A percentile compares a stretch with the other conserved stretches of the same genome.
Conservation (phyloP, 2,888 invertebrate genomes). For the Macaria notata region DNA sequence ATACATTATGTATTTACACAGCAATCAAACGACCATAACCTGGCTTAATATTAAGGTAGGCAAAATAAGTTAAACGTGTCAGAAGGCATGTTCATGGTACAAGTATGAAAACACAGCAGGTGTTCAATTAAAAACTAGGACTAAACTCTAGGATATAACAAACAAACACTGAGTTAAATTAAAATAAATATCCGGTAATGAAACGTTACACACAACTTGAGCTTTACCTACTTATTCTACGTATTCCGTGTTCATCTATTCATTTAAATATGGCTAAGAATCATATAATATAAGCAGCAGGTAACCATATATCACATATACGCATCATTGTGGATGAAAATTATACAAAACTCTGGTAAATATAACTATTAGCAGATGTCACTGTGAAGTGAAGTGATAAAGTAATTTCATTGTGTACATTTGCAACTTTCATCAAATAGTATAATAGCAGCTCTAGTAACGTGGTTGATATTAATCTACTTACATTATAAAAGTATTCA, state of each 20-base stretch:
- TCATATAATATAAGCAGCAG: conserved; percentile 38
- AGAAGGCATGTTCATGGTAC: conserved; percentile 76
- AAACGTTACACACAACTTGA: conserved; percentile 64
- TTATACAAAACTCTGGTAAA: no score
- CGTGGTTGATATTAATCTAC: conserved; percentile 53
- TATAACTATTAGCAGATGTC: no score
- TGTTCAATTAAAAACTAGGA: conserved; percentile 1
- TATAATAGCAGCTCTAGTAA: conserved; percentile 35
- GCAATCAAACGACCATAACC: conserved; percentile 39
- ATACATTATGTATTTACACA: conserved; percentile 51
- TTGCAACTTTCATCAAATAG: not conserved
- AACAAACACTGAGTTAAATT: conserved; percentile 1
- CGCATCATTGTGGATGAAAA: conserved; percentile 15
- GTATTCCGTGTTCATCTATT: conserved; percentile 20
- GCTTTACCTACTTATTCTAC: conserved; percentile 60
- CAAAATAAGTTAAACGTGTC: conserved; percentile 53
- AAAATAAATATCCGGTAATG: conserved; percentile 17
- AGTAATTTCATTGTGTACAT: not conserved
- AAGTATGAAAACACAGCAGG: conserved; percentile 12
- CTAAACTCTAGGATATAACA: not conserved
- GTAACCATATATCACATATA: conserved; percentile 58
- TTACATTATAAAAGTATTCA: conserved; percentile 53
- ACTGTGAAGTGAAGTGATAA: no score
- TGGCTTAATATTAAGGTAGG: conserved; percentile 45
- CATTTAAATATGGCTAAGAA: conserved; percentile 15